A percentile compares a stretch with the other conserved stretches of the same genome.
Conservation (phyloP, 2,888 invertebrate genomes). For the Drosophila nr. fundita region DNA sequence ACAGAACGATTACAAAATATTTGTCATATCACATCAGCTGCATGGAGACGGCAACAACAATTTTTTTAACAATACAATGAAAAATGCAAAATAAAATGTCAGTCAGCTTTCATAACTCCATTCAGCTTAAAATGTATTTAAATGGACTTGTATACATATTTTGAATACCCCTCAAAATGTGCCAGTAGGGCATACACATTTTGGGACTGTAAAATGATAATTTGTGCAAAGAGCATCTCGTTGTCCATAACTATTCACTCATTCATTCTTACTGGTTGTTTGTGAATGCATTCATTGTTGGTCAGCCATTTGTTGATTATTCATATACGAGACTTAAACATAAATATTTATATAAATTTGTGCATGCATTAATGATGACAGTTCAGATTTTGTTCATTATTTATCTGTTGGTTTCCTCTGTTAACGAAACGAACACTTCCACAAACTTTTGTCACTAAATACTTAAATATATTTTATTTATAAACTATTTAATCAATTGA, state of each 20-base stretch:
- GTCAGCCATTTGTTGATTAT: slow-evolving; percentile 49
- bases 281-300: slow-evolving; percentile 34
- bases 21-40: slow-evolving; percentile 15
- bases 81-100: slow-evolving; percentile 28
- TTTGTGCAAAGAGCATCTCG: slow-evolving; percentile 1
- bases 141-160: slow-evolving; percentile 28
- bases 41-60: neutral
- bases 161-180: slow-evolving; percentile 12
- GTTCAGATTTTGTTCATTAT: slow-evolving; percentile 41
- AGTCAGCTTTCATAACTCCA: slow-evolving; percentile 25
- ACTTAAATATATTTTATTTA: neutral
- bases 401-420: slow-evolving; percentile 21
- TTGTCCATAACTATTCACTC: neutral
- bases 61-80: neutral
- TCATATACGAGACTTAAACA: slow-evolving; percentile 42
- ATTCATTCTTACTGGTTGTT: neutral
- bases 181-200: neutral
- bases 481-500: slow-evolving; percentile 6
- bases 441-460: slow-evolving; percentile 7
- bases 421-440: neutral
- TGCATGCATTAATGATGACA: slow-evolving; percentile 44
- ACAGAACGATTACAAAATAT: slow-evolving; percentile 10
- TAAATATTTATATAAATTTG: slow-evolving; percentile 43
- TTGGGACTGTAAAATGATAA: neutral
- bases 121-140: slow-evolving; percentile 29